phyloP scores from a whole-genome alignment of 2,888 invertebrate genomes.

The Drosophila hawaiiensis region DNA sequence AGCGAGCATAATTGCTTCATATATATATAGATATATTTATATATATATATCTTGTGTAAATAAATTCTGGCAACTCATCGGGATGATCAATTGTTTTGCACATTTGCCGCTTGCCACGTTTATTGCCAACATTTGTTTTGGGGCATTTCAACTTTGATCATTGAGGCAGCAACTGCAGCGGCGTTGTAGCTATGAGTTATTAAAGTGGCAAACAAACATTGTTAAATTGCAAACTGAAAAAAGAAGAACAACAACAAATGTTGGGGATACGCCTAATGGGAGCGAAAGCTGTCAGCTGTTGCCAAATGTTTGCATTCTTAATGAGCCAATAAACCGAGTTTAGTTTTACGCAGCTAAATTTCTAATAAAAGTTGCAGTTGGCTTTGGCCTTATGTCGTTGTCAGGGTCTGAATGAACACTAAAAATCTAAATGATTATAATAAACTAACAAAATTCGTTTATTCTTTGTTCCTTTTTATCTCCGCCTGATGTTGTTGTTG shows the following conservation, averaged over 20 bases:
- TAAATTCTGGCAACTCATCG: background rate
- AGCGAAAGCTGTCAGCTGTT: conserved; percentile 3
- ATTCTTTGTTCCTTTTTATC: background rate
- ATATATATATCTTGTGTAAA: background rate
- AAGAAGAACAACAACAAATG: background rate
- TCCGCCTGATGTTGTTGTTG: background rate
- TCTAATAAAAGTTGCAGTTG: conserved; percentile 59
- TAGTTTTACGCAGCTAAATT: conserved; percentile 59
- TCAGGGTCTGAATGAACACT: conserved; percentile 14
- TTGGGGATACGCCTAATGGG: conserved; percentile 53
- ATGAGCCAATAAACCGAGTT: conserved; percentile 68
- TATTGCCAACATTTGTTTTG: conserved; percentile 7
- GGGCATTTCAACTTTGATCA: conserved; percentile 37
- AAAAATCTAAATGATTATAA: conserved; percentile 22
- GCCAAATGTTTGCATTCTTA: conserved; percentile 70
- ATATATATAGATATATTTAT: background rate
- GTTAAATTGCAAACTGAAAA: conserved; percentile 24
- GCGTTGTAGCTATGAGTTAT: conserved; percentile 22
- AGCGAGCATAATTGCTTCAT: background rate
- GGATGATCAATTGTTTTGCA: conserved; percentile 1
- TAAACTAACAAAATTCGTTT: conserved; percentile 13
- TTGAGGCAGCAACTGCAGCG: conserved; percentile 14
- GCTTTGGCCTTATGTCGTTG: conserved; percentile 30
- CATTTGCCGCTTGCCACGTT: background rate
- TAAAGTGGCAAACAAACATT: conserved; percentile 34